Percentiles rank a stretch among this genome's conserved stretches.
Conservation (phyloP, 2,888 invertebrate genomes). For the Phanerotoma sp. region DNA sequence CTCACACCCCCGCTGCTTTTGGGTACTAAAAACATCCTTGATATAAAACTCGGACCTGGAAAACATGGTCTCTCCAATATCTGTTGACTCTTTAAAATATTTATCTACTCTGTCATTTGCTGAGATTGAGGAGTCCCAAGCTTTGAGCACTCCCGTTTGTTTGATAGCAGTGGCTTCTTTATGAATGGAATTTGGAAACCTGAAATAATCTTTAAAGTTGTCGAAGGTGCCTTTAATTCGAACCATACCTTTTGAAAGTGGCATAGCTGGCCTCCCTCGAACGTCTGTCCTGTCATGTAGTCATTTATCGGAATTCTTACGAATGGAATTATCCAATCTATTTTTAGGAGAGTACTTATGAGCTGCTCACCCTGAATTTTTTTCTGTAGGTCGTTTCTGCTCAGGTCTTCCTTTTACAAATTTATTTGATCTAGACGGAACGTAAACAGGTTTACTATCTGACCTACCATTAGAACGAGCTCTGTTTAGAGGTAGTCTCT, state of each 20-base stretch:
- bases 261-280: constrained; percentile 15
- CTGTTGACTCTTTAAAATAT: neutral
- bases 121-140: constrained; percentile 11
- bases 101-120: constrained; percentile 5
- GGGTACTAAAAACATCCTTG: constrained; percentile 1
- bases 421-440: too few relatives aligned
- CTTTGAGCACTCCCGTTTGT: too few relatives aligned
- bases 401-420: too few relatives aligned
- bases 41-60: constrained; percentile 23
- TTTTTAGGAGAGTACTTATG: neutral
- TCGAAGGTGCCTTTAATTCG: constrained; percentile 9
- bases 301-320: constrained; percentile 18
- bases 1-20: neutral
- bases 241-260: constrained; percentile 30
- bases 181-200: constrained; percentile 20
- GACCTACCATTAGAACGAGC: too few relatives aligned
- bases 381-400: too few relatives aligned
- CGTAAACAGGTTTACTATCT: too few relatives aligned
- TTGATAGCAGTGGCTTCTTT: too few relatives aligned
- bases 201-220: constrained; percentile 23
- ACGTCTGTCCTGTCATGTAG: neutral
- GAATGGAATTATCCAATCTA: constrained; percentile 19
- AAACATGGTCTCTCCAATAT: constrained; percentile 7
- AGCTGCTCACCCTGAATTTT: too few relatives aligned
- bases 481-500: too few relatives aligned